Base-by-base conservation (phyloP, 2,797 vertebrate genomes). In the Tympanoctomys barrerae region DNA sequence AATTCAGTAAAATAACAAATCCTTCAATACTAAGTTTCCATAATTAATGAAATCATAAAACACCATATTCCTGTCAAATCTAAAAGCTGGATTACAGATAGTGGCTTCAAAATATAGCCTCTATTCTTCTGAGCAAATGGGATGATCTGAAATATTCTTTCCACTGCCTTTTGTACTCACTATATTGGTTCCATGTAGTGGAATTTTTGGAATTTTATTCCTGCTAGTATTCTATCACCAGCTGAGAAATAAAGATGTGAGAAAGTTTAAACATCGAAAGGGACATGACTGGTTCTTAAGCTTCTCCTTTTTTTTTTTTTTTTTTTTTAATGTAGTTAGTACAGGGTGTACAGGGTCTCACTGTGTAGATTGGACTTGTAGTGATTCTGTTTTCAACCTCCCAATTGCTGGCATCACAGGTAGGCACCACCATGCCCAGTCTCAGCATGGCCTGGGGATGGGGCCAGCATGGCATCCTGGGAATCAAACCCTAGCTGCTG, bases 181-280 rank as follows among this genome's bases (percentile, higher is more conserved):
- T 59, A 54, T 1, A 5, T 22, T 10, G 62, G 91, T 39, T 86
- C 83, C 87, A 62, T 49, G 70, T 85, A 92, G 28, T 92, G 46
- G 78, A 87, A 82, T 89, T 93, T 78, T 92, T 92, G 52, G 78
- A 87, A 82, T 89, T 93, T 78, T 91, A 73, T 87, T 90, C 90
- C 90, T 87, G 62, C 66, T 89, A 78, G 73, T 87, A 83, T 94
- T 94, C 95, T 46, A 71, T 46, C 61, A 24, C 36, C 77, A 87
- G 33, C 54, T 54, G 82, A 84, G 86, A 77, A 96, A 91, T 84
- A 96, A 97, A 96, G 95, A 88, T 89, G 5, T 94, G 61, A 96
- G 86, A 73, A 94, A 89, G 75, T 97, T 97, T 92, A 97, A 97
- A 95, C 62, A 86, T 80, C 87, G 84, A 57, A 57, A 75, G 33